A percentile compares a stretch with the other conserved stretches of the same genome.
Evolutionary conservation across 2,888 invertebrate species (phyloP).

Genomic region (Lithophane socia): DNA sequence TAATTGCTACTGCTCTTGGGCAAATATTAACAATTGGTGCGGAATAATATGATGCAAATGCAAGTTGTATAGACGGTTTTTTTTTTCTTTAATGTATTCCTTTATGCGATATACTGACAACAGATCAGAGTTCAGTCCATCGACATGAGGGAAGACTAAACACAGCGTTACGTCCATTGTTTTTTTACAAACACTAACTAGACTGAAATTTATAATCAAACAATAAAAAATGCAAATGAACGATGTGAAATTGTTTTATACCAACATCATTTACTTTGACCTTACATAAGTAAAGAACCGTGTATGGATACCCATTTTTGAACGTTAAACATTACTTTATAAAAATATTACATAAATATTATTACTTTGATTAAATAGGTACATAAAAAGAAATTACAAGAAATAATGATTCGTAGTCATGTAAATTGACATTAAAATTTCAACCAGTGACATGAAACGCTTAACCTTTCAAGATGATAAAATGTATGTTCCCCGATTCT

Average conservation of each 20-base stretch:
- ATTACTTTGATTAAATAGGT: slow-evolving; percentile 47
- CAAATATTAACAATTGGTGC: slow-evolving; percentile 50
- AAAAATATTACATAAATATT: slow-evolving; percentile 22
- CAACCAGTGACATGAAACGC: slow-evolving; percentile 41
- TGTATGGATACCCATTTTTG: slow-evolving; percentile 22
- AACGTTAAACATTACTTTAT: slow-evolving; percentile 35
- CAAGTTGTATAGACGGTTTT: not conserved
- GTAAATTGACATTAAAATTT: slow-evolving; percentile 49
- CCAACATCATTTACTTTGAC: slow-evolving; percentile 46
- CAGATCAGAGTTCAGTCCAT: not conserved
- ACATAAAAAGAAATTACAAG: slow-evolving; percentile 47
- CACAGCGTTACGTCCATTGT: not conserved
- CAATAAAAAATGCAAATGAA: slow-evolving; percentile 45
- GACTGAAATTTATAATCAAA: not conserved
- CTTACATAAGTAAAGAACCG: slow-evolving; percentile 43
- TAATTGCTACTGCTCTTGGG: slow-evolving; percentile 52
- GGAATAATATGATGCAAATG: slow-evolving; percentile 34
- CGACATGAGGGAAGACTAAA: not conserved
- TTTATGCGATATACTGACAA: not conserved
- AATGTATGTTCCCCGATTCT: slow-evolving; percentile 54
- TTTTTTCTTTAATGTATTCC: not conserved
- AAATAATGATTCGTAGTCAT: slow-evolving; percentile 24
- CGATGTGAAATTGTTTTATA: slow-evolving; percentile 28
- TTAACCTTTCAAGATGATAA: slow-evolving; percentile 59
- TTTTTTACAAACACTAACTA: not conserved